Conservation (phyloP, 2,113 vertebrate genomes). For the Syngnathoides biaculeatus region DNA sequence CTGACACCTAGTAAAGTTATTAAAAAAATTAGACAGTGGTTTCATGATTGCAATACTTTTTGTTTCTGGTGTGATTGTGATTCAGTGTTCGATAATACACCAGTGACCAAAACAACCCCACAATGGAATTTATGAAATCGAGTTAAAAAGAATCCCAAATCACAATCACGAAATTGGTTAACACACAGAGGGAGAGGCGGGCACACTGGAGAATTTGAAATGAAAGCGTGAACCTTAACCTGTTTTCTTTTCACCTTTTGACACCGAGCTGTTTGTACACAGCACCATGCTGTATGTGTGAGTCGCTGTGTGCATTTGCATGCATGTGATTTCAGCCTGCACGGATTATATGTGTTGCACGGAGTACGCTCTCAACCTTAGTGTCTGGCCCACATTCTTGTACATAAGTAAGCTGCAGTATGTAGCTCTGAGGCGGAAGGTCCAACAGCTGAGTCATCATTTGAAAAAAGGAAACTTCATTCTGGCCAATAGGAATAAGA, state of each 20-base stretch:
- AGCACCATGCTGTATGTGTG: slow-evolving; percentile 9
- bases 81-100: neutral
- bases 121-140: neutral
- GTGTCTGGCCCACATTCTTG: slow-evolving; percentile 19
- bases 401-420: slow-evolving; percentile 9
- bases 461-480: slow-evolving; percentile 28
- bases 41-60: neutral
- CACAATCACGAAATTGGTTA: slow-evolving; percentile 16
- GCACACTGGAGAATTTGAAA: slow-evolving; percentile 21
- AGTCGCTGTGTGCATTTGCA: neutral
- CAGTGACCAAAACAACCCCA: no score
- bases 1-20: no score
- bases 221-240: slow-evolving; percentile 34
- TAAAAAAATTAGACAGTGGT: neutral
- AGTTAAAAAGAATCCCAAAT: slow-evolving; percentile 9
- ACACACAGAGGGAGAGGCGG: neutral
- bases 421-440: slow-evolving; percentile 22
- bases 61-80: neutral
- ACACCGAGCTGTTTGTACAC: slow-evolving; percentile 32
- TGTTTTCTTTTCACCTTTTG: slow-evolving; percentile 30
- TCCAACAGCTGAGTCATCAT: slow-evolving; percentile 53
- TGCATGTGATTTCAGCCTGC: slow-evolving; percentile 3
- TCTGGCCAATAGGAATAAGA: slow-evolving; percentile 22
- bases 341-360: neutral
- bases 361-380: neutral